A percentile compares a stretch with the other conserved stretches of the same genome.
These are phyloP conservation scores for Parnassius orleans DNA, from an alignment of 2,888 invertebrate genomes.

Conservation along the genomic window DNA sequence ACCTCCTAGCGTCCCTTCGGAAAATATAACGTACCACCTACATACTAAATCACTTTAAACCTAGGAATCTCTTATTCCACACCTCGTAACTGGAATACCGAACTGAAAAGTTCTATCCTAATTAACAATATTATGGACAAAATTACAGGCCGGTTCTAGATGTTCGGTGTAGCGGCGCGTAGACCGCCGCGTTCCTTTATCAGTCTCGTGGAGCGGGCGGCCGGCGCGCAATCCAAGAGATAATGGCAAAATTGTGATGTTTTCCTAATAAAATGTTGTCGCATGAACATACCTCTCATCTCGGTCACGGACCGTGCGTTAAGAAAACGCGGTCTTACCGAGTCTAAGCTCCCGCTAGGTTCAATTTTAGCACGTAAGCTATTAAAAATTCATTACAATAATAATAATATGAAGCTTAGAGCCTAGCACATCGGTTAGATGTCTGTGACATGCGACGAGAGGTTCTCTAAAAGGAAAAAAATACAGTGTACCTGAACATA, in stretches of 20 bases:
- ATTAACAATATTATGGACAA: constrained; percentile 74
- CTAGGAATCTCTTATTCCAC: constrained; percentile 78
- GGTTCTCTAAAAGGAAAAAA: constrained; percentile 38
- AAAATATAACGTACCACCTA: constrained; percentile 73
- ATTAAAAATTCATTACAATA: constrained; percentile 23
- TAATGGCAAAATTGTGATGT: constrained; percentile 80
- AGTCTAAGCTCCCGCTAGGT: constrained; percentile 29
- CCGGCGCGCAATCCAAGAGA: constrained; percentile 60
- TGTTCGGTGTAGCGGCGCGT: constrained; percentile 43
- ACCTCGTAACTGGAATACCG: constrained; percentile 71
- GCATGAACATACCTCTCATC: constrained; percentile 22
- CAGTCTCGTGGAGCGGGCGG: constrained; percentile 61
- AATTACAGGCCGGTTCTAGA: constrained; percentile 60
- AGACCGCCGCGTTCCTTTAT: constrained; percentile 65
- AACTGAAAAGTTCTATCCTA: constrained; percentile 66
- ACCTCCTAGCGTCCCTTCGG: constrained; percentile 64
- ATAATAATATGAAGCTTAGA: constrained; percentile 34
- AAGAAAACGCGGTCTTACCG: constrained; percentile 28
- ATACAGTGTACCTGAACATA: constrained; percentile 51
- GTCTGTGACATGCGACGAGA: constrained; percentile 34
- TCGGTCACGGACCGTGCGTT: constrained; percentile 22
- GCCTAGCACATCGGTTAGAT: constrained; percentile 39
- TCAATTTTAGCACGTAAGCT: constrained; percentile 1
- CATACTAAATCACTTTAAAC: constrained; percentile 72
- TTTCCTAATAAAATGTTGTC: constrained; percentile 56